Percentiles rank a stretch among this genome's conserved stretches.
Evolutionary conservation across 2,888 invertebrate species (phyloP).

Genomic region (Polymixis lichenea): DNA sequence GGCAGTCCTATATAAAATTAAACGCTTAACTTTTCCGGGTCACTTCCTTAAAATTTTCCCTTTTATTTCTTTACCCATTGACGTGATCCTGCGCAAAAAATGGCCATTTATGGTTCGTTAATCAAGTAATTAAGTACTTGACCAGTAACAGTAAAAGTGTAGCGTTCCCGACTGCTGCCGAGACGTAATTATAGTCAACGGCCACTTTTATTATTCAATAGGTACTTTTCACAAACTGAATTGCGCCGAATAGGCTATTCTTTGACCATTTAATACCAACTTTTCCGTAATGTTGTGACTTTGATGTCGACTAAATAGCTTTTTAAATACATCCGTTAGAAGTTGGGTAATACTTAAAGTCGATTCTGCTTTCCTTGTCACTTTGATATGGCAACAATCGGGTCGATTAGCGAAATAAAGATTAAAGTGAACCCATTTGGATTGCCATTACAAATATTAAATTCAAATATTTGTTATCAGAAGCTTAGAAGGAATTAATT

Average conservation of each 20-base stretch:
- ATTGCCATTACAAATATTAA: slow-evolving; percentile 32
- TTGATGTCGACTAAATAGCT: slow-evolving; percentile 68
- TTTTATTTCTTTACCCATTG: slow-evolving; percentile 60
- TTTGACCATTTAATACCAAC: slow-evolving; percentile 64
- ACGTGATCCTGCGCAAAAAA: slow-evolving; percentile 60
- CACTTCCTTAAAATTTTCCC: slow-evolving; percentile 48
- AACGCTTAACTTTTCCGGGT: slow-evolving; percentile 53
- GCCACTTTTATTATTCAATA: slow-evolving; percentile 70
- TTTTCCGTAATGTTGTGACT: slow-evolving; percentile 65
- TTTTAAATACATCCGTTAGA: slow-evolving; percentile 63
- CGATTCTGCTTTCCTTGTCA: slow-evolving; percentile 50
- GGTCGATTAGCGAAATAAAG: slow-evolving; percentile 40
- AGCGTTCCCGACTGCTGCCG: slow-evolving; percentile 56
- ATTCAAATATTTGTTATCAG: slow-evolving; percentile 14
- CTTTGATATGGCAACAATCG: slow-evolving; percentile 49
- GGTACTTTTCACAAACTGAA: slow-evolving; percentile 64
- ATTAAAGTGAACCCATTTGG: slow-evolving; percentile 32
- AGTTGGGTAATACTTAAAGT: slow-evolving; percentile 55
- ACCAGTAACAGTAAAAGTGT: slow-evolving; percentile 66
- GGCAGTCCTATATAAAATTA: slow-evolving; percentile 61
- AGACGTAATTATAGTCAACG: slow-evolving; percentile 71
- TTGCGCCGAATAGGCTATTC: slow-evolving; percentile 58
- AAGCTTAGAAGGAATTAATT: slow-evolving; percentile 28
- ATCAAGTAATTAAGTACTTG: slow-evolving; percentile 73
- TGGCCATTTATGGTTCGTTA: slow-evolving; percentile 74